Conservation (phyloP, 2,888 invertebrate species). For the Xestia xanthographa region DNA sequence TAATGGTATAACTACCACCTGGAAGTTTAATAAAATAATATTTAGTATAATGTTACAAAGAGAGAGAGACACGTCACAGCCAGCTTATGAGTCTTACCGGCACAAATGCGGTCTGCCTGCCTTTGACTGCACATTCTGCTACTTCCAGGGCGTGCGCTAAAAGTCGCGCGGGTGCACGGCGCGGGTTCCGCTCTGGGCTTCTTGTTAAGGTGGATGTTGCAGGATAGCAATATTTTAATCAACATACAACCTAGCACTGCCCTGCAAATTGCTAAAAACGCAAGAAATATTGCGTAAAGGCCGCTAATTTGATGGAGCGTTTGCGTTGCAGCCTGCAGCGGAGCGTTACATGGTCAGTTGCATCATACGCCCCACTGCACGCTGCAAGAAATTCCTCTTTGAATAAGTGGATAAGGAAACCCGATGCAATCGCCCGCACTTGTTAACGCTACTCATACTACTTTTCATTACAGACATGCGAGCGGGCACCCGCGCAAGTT, state of each 20-base stretch:
- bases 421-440: neutral
- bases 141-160: neutral
- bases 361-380: neutral
- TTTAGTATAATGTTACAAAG: neutral
- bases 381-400: neutral
- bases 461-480: neutral
- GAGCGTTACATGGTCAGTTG: neutral
- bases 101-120: neutral
- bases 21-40: slow-evolving; percentile 54
- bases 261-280: too few relatives aligned
- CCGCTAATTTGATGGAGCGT: neutral
- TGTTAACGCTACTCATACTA: neutral
- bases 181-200: neutral
- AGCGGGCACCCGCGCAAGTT: neutral
- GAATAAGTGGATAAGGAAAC: neutral
- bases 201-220: too few relatives aligned
- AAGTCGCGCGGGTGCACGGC: neutral
- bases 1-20: slow-evolving; percentile 80
- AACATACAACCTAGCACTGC: too few relatives aligned
- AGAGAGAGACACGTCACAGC: neutral
- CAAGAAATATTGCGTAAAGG: too few relatives aligned
- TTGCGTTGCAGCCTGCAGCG: neutral
- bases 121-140: neutral
- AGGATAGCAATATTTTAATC: too few relatives aligned
- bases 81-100: neutral